These are phyloP conservation scores for Lepisosteus oculatus DNA, from an alignment of 2,113 vertebrate species.

Conservation along the genomic window DNA sequence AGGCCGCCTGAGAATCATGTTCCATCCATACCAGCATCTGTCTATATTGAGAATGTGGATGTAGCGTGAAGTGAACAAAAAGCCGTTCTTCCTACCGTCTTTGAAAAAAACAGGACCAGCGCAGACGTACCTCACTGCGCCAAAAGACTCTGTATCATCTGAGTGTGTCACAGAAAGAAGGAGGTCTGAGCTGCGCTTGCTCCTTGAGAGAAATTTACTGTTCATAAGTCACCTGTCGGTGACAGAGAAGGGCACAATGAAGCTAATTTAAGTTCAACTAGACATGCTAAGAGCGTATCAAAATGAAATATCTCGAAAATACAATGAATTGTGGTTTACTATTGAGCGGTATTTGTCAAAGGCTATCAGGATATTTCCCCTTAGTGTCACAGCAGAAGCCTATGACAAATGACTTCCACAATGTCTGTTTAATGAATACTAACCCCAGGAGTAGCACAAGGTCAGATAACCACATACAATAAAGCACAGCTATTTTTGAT, in stretches of 20 bases:
- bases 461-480: background rate
- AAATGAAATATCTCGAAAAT: slow-evolving; percentile 61
- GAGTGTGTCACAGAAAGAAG: slow-evolving; percentile 2
- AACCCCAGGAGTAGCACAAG: background rate
- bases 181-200: slow-evolving; percentile 19
- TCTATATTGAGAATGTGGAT: too few relatives aligned
- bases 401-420: background rate
- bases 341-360: slow-evolving; percentile 51
- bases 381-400: background rate
- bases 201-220: slow-evolving; percentile 38
- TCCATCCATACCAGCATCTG: too few relatives aligned
- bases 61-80: too few relatives aligned
- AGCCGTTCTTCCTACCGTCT: too few relatives aligned
- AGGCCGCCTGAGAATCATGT: too few relatives aligned
- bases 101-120: too few relatives aligned
- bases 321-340: slow-evolving; percentile 54
- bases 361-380: slow-evolving; percentile 31
- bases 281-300: slow-evolving; percentile 53
- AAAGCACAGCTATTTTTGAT: background rate
- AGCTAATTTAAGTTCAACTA: slow-evolving; percentile 46
- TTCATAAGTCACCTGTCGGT: slow-evolving; percentile 42
- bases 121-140: background rate
- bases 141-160: background rate
- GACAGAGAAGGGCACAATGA: slow-evolving; percentile 50
- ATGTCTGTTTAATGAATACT: background rate